A percentile compares a stretch with the other conserved stretches of the same genome.
Conservation (phyloP, 2,888 invertebrate species). For the Alitta virens region DNA sequence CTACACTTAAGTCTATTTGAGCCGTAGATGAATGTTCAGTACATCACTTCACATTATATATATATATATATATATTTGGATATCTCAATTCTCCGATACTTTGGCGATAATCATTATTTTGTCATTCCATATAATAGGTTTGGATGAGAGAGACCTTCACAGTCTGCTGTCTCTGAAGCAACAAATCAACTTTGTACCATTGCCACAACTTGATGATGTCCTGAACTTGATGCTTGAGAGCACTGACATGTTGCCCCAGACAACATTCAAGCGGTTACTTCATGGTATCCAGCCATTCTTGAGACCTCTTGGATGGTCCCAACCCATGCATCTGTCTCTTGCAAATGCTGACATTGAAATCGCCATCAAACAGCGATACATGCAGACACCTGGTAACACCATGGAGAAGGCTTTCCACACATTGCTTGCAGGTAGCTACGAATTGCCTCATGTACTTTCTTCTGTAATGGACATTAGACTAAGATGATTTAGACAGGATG, state of each 20-base stretch:
- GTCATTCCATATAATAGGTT: too few species aligned
- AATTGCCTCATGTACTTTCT: too few species aligned
- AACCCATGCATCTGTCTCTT: slow-evolving; percentile 28
- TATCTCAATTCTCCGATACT: too few species aligned
- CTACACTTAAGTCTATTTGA: too few species aligned
- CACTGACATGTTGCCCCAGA: slow-evolving; percentile 35
- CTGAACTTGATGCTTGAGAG: slow-evolving; percentile 31
- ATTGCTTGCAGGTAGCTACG: slow-evolving; percentile 38
- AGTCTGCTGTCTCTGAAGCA: slow-evolving; percentile 36
- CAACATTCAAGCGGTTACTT: slow-evolving; percentile 37
- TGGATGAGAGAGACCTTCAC: slow-evolving; percentile 41
- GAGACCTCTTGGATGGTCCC: slow-evolving; percentile 33
- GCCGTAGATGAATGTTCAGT: too few species aligned
- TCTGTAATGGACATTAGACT: too few species aligned
- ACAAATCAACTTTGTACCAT: slow-evolving; percentile 26
- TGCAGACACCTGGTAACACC: slow-evolving; percentile 31
- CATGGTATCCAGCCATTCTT: slow-evolving; percentile 42
- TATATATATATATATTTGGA: too few species aligned
- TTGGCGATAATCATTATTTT: too few species aligned
- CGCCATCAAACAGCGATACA: slow-evolving; percentile 42
- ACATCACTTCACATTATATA: too few species aligned
- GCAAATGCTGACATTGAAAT: slow-evolving; percentile 38
- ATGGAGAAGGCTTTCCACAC: slow-evolving; percentile 37
- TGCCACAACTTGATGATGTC: slow-evolving; percentile 33
- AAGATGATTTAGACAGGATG: too few species aligned